Percentiles rank a stretch among this genome's conserved stretches.
Evolutionary conservation across 2,113 vertebrate genomes (phyloP).

Genomic region (Xiphophorus hellerii): DNA sequence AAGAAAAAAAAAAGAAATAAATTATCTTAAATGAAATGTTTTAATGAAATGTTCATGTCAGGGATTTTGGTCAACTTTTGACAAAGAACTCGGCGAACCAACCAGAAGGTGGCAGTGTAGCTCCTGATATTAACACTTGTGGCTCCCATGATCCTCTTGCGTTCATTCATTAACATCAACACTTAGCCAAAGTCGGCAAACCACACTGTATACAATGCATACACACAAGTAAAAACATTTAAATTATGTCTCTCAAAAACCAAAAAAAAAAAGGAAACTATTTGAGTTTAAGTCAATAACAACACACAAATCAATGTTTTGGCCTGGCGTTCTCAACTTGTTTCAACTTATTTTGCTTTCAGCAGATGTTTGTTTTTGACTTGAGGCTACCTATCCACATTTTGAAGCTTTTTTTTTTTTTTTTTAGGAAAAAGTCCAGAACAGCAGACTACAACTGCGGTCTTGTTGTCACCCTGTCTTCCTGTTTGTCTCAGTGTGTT

Average conservation of each 20-base stretch:
- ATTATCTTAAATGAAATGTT: no score
- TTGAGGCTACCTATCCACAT: conserved; percentile 15
- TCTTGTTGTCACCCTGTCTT: conserved; percentile 72
- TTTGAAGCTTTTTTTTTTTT: conserved; percentile 8
- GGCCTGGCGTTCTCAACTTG: background rate
- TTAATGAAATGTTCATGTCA: background rate
- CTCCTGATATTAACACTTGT: conserved; percentile 28
- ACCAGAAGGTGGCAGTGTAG: conserved; percentile 76
- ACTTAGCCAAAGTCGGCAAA: conserved; percentile 7
- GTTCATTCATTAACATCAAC: conserved; percentile 5
- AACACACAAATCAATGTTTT: background rate
- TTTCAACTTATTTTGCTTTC: background rate
- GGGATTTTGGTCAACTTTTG: background rate
- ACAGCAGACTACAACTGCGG: conserved; percentile 45
- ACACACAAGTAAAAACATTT: background rate
- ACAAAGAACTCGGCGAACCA: conserved; percentile 8
- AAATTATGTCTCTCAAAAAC: background rate
- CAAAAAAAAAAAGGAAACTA: background rate
- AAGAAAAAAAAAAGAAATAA: background rate
- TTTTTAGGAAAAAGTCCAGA: conserved; percentile 35
- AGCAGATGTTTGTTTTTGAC: background rate
- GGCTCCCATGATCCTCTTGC: background rate
- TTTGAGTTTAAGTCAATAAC: background rate
- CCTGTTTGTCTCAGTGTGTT: conserved; percentile 71
- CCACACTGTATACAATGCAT: conserved; percentile 7